Conservation (phyloP, 2,797 vertebrate genomes). For the Tolypeutes matacus region DNA sequence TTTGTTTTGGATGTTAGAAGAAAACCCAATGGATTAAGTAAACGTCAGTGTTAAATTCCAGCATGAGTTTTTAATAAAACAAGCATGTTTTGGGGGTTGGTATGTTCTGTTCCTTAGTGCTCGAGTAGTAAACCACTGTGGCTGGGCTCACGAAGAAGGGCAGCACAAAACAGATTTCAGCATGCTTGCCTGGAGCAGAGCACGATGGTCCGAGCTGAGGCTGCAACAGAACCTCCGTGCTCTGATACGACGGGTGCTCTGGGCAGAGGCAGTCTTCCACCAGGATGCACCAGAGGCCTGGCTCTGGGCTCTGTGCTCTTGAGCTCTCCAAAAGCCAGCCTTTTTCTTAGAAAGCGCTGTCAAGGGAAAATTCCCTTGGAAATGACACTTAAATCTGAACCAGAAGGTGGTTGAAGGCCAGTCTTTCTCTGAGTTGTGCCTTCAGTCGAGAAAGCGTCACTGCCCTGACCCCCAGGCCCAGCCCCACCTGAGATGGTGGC, state of each 20-base stretch:
- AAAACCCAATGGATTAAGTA: neutral
- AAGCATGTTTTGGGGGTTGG: neutral
- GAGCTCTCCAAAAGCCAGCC: no score
- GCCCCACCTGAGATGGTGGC: slow-evolving; percentile 97
- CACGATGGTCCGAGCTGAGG: neutral
- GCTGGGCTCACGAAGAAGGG: no score
- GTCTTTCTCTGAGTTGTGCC: no score
- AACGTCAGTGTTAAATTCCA: neutral
- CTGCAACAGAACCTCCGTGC: no score
- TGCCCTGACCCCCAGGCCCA: neutral
- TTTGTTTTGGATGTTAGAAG: neutral
- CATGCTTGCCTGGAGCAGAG: no score
- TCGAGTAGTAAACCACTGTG: neutral
- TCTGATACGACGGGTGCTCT: neutral
- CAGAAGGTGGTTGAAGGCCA: neutral
- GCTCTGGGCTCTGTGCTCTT: no score
- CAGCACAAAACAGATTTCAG: no score
- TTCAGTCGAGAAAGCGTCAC: no score
- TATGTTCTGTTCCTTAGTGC: neutral
- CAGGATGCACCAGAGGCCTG: no score
- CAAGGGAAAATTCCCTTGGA: neutral
- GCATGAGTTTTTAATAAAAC: neutral
- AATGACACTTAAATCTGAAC: neutral
- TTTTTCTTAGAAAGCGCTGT: no score
- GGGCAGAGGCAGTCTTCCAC: neutral